Evolutionary conservation across 2,797 vertebrate genomes (phyloP).

Genomic region (Limnodromus scolopaceus): DNA sequence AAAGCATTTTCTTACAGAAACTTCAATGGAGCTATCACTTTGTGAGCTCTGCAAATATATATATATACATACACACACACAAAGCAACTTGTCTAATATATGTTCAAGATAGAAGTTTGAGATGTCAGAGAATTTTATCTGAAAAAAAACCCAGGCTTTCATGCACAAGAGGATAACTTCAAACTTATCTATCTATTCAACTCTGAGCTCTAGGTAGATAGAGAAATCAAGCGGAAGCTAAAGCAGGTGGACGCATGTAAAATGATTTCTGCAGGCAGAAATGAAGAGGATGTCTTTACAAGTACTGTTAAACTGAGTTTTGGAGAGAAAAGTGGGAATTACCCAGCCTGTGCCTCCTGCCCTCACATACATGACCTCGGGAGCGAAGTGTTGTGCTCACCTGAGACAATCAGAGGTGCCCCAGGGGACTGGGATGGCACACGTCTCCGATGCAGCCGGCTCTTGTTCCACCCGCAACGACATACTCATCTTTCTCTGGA

Average conservation of each 20-base stretch:
- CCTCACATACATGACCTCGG: accelerated
- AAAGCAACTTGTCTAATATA: not conserved
- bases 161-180: slow-evolving; percentile 45
- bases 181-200: slow-evolving; percentile 19
- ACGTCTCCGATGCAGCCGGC: not conserved
- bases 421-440: not conserved
- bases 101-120: slow-evolving; percentile 13
- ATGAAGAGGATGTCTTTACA: not conserved
- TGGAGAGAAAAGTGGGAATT: not conserved
- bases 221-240: slow-evolving; percentile 26
- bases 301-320: not conserved
- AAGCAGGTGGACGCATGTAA: not conserved
- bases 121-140: slow-evolving; percentile 43
- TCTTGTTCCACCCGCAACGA: not conserved
- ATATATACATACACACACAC: not conserved
- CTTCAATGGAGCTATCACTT: not conserved
- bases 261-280: slow-evolving; percentile 22
- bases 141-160: not conserved
- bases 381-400: not conserved
- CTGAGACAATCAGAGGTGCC: not conserved
- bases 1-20: not conserved
- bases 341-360: not conserved
- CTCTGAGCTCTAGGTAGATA: not conserved
- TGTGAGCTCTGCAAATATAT: not conserved
- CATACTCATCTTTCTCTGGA: not conserved